These are phyloP conservation scores for Athene cunicularia DNA, from an alignment of 2,113 vertebrate species.

Conservation along the genomic window DNA sequence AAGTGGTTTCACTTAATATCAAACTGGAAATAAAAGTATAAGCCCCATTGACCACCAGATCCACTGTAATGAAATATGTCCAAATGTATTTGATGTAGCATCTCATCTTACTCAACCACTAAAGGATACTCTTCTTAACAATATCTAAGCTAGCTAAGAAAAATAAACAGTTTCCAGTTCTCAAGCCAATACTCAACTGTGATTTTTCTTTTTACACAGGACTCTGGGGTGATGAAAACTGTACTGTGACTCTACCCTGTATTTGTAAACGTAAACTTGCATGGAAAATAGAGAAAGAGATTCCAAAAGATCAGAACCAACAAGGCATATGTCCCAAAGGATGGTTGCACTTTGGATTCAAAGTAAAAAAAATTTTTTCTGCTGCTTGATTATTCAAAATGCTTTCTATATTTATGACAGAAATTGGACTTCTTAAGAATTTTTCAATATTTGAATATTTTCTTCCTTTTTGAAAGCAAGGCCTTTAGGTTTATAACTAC, in stretches of 20 bases:
- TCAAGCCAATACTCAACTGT: not conserved
- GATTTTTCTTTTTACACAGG: constrained; percentile 72
- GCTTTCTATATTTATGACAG: not conserved
- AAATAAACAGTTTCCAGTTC: not conserved
- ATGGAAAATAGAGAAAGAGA: constrained; percentile 80
- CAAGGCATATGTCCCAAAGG: constrained; percentile 86
- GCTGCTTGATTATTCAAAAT: not conserved
- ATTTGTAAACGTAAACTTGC: constrained; percentile 86
- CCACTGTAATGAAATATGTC: not conserved
- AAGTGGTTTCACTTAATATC: not conserved
- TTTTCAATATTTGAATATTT: not conserved
- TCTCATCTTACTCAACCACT: not conserved
- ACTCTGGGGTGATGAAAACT: constrained; percentile 82
- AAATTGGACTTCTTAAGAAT: not conserved
- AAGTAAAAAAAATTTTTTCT: constrained; percentile 76
- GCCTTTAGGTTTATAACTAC: not conserved
- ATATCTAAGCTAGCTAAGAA: not conserved
- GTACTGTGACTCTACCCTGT: constrained; percentile 79
- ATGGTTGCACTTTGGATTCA: constrained; percentile 91
- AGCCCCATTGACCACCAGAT: not conserved
- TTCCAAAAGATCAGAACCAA: constrained; percentile 74
- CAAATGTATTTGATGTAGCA: not conserved
- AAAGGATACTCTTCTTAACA: not conserved
- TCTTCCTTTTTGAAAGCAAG: not conserved
- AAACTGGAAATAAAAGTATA: not conserved